A percentile compares a stretch with the other conserved stretches of the same genome.
Conservation (phyloP, 2,888 invertebrate species). For the Gasteruption jaculator region DNA sequence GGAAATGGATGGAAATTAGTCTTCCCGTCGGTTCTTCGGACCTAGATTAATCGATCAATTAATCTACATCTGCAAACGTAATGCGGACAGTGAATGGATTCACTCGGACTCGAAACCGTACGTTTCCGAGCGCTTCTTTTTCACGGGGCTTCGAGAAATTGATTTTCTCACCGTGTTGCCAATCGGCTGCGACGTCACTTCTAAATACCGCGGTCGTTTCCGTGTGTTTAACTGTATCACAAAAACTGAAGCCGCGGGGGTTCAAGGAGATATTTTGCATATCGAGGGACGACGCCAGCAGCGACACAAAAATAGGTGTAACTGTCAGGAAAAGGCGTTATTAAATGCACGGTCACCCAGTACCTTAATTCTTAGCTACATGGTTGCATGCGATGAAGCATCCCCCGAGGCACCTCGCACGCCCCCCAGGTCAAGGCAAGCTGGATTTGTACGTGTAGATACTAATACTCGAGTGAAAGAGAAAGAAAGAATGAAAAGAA, state of each 20-base stretch:
- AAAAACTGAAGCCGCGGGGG: too few species aligned
- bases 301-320: slow-evolving; percentile 27
- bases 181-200: neutral
- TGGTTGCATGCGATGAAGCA: slow-evolving; percentile 28
- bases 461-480: slow-evolving; percentile 4
- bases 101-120: too few species aligned
- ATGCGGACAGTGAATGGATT: too few species aligned
- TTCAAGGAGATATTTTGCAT: too few species aligned
- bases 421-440: slow-evolving; percentile 42
- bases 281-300: slow-evolving; percentile 11
- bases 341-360: slow-evolving; percentile 32
- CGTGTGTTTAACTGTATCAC: too few species aligned
- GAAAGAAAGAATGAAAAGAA: slow-evolving; percentile 1
- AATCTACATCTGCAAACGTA: too few species aligned
- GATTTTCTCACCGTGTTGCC: neutral
- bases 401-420: slow-evolving; percentile 33
- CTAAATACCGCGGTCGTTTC: slow-evolving; percentile 2
- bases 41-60: too few species aligned
- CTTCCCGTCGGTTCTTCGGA: too few species aligned
- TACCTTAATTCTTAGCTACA: slow-evolving; percentile 31
- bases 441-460: slow-evolving; percentile 31
- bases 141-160: neutral
- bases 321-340: slow-evolving; percentile 23
- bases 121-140: slow-evolving; percentile 1
- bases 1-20: too few species aligned